Evolutionary conservation across 2,888 invertebrate genomes (phyloP).

Genomic region (Ornithoptera alexandrae): DNA sequence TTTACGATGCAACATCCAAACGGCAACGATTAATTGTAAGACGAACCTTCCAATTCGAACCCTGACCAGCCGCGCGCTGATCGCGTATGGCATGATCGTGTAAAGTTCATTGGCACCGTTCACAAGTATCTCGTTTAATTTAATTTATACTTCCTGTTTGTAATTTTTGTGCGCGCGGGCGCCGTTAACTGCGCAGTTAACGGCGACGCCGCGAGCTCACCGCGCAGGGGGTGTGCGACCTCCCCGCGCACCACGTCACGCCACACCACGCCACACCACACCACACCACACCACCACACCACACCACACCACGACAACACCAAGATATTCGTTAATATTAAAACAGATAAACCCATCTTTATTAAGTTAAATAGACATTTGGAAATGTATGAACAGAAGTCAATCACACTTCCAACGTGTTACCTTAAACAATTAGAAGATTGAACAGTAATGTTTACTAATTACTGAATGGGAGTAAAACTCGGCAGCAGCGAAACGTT

Average conservation of each 20-base stretch:
- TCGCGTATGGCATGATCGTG: too few species aligned
- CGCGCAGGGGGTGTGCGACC: conserved; percentile 5
- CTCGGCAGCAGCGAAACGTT: too few species aligned
- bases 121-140: conserved; percentile 4
- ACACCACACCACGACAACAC: neutral
- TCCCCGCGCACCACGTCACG: neutral
- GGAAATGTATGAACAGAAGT: too few species aligned
- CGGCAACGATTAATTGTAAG: too few species aligned
- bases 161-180: conserved; percentile 13
- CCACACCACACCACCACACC: neutral
- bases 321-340: neutral
- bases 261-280: conserved; percentile 9
- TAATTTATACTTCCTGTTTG: conserved; percentile 22
- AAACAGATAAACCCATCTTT: neutral
- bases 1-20: too few species aligned
- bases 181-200: conserved; percentile 15
- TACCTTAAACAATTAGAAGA: too few species aligned
- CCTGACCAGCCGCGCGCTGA: too few species aligned
- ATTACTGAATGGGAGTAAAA: too few species aligned
- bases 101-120: neutral
- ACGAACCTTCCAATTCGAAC: too few species aligned
- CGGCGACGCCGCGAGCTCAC: conserved; percentile 10
- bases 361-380: too few species aligned
- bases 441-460: too few species aligned
- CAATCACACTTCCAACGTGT: too few species aligned